A percentile compares a stretch with the other conserved stretches of the same genome.
These are phyloP conservation scores for Porites divaricata DNA, from an alignment of 92 coral and sea anemone genomes.

Conservation along the genomic window DNA sequence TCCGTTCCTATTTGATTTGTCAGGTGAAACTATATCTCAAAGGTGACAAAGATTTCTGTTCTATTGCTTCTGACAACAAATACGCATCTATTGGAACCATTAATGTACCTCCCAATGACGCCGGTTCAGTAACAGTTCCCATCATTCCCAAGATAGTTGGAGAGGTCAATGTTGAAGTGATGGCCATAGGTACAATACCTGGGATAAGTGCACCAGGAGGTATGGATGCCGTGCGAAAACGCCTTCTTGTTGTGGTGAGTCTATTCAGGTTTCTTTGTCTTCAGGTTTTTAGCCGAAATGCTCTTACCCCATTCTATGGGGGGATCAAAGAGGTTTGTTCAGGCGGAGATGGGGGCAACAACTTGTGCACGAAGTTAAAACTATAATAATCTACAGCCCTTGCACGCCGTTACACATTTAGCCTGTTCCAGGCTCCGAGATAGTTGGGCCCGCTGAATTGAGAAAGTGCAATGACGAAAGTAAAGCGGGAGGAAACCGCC, in stretches of 20 bases:
- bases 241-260: conserved; percentile 71
- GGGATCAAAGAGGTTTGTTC: too few relatives aligned
- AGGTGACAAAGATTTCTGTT: conserved; percentile 75
- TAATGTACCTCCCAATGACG: conserved; percentile 42
- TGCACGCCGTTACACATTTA: too few relatives aligned
- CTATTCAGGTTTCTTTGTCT: too few relatives aligned
- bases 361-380: too few relatives aligned
- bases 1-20: background rate
- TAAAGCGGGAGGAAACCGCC: too few relatives aligned
- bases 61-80: conserved; percentile 27
- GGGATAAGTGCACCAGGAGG: background rate
- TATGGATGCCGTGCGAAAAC: conserved; percentile 31
- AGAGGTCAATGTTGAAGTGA: conserved; percentile 65
- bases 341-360: too few relatives aligned
- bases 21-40: conserved; percentile 33
- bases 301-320: too few relatives aligned
- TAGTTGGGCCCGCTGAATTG: too few relatives aligned
- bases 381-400: too few relatives aligned
- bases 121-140: conserved; percentile 69
- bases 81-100: conserved; percentile 13
- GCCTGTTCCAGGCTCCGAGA: too few relatives aligned
- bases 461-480: too few relatives aligned
- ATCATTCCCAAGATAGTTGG: conserved; percentile 79
- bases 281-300: too few relatives aligned
- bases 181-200: background rate